Evolutionary conservation across 2,113 vertebrate genomes (phyloP).

Genomic region (Leucosticte australis): DNA sequence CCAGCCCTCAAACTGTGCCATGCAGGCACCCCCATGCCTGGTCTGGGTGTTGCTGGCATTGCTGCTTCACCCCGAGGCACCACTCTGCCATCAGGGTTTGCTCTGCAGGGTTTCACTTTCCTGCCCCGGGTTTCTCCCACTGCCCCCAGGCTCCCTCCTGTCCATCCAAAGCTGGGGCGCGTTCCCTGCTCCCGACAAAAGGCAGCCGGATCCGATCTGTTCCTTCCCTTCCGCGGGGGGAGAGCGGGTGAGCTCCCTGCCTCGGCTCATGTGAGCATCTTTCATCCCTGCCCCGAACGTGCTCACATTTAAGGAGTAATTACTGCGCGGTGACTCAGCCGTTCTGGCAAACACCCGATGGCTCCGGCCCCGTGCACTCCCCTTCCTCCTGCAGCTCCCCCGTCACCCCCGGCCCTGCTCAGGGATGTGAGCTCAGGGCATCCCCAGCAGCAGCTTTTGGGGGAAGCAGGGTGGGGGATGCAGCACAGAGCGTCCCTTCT

Average conservation of each 20-base stretch:
- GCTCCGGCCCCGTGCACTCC: not conserved
- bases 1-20: not conserved
- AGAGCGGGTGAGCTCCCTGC: not conserved
- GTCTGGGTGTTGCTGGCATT: not conserved
- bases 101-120: not conserved
- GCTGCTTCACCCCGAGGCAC: not conserved
- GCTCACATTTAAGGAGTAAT: not conserved
- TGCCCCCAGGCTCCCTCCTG: accelerated
- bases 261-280: not conserved
- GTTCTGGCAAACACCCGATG: not conserved
- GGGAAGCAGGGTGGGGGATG: not conserved
- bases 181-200: not conserved
- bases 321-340: conserved; percentile 13
- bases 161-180: not conserved
- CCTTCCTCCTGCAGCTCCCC: not conserved
- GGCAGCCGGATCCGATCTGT: not conserved
- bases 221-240: not conserved
- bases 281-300: not conserved
- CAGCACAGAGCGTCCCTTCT: accelerated
- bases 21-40: accelerated
- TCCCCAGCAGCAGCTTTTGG: not conserved
- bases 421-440: not conserved
- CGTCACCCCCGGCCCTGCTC: accelerated
- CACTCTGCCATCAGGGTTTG: not conserved
- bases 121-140: not conserved